A percentile compares a stretch with the other conserved stretches of the same genome.
These are phyloP conservation scores for Deilephila elpenor DNA, from an alignment of 2,888 invertebrate species.

Conservation along the genomic window DNA sequence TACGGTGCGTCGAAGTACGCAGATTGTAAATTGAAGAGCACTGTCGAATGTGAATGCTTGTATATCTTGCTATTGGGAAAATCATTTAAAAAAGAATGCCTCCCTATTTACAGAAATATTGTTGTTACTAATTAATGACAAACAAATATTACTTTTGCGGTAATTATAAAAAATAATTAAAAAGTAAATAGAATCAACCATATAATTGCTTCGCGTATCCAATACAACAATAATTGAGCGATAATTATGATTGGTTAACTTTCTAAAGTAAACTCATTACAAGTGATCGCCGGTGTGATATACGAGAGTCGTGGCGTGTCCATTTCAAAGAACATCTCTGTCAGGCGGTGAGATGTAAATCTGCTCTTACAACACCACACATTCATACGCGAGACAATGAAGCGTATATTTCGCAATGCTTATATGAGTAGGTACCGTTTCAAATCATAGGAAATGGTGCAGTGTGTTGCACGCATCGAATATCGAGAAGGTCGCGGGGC, in stretches of 20 bases:
- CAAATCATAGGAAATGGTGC: conserved; percentile 82
- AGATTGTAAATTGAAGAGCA: conserved; percentile 18
- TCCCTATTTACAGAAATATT: too few species aligned
- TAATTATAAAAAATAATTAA: neutral
- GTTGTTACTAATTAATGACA: too few species aligned
- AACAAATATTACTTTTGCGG: too few species aligned
- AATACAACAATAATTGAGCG: neutral
- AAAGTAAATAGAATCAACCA: neutral
- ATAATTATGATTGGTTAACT: neutral
- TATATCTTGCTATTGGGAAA: neutral
- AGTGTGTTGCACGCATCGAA: conserved; percentile 74
- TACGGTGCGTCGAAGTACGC: conserved; percentile 43
- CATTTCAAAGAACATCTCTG: conserved; percentile 35
- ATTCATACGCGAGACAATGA: conserved; percentile 71
- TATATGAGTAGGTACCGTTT: conserved; percentile 65
- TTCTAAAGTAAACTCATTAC: conserved; percentile 17
- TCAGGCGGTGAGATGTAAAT: conserved; percentile 45
- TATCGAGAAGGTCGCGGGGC: conserved; percentile 76
- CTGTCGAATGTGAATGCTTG: neutral
- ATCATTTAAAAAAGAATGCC: neutral
- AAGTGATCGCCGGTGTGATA: neutral
- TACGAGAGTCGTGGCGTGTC: conserved; percentile 33
- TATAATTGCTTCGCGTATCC: neutral
- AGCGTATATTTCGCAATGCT: conserved; percentile 76
- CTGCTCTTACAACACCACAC: conserved; percentile 58